Evolutionary conservation across 2,888 invertebrate species (phyloP), one percentile per base, ranked within the genome.

Genomic region (Pristionchus mayeri): DNA sequence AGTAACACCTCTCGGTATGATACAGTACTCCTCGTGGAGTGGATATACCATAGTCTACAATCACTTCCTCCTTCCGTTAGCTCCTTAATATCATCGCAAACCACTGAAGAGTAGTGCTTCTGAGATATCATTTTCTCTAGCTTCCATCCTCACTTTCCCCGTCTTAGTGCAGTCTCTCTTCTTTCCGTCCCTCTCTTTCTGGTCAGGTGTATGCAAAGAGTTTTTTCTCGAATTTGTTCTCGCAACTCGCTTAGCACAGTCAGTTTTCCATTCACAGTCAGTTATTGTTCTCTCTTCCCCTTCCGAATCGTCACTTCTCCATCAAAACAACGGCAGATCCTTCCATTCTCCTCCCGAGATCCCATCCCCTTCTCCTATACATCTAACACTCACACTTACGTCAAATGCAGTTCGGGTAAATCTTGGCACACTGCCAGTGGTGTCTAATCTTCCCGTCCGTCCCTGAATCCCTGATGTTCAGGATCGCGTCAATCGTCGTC

Each of bases 401-500:
- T 63, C 63, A 71, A 71, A 71, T 71, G 71, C 40, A 71, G 71
- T 71, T 71, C 71, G 71, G 71, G 71, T 71, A 71, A 40, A 40
- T 40, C n/a, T 37, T 67, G 67, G 67, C 67, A 30, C 37, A 3
- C 13, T 34, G 34, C 67, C 34, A 44, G 44, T 40, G 11, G 16
- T 54, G 54, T 13, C 7, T 44, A 9, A 54, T n/a, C 21, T n/a
- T 71, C 71, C 71, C 71, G 71, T 40, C n/a, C 44, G 21, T 11
- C 54, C 54, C 54, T 54, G 54, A 54, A 7, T 13, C 24, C 44
- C 44, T 71, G 71, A 71, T 67, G 9, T 75, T 52, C 84, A 84
- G 84, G 54, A 37, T 84, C 34, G 71, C 84, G 18, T 84, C 84
- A 24, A 71, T 84, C 37, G 84, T 75, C n/a, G 84, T 84, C 37